These are phyloP conservation scores for Phrynocephalus forsythii DNA, from an alignment of 2,797 vertebrate species.

Conservation along the genomic window DNA sequence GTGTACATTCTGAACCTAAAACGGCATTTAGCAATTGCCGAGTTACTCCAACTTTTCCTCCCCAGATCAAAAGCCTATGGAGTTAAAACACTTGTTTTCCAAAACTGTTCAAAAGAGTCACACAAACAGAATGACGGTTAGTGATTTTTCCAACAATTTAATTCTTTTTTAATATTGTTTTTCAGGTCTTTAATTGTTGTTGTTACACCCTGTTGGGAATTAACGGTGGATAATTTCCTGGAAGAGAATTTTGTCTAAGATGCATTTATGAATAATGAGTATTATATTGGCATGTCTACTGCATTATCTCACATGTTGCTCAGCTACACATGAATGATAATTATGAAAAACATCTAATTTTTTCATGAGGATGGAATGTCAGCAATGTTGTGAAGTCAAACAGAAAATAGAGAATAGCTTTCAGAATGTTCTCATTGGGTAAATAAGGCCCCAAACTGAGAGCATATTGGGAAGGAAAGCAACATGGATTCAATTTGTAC, in stretches of 20 bases:
- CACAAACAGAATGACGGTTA: background rate
- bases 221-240: conserved; percentile 42
- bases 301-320: conserved; percentile 50
- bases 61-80: background rate
- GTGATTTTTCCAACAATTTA: conserved; percentile 27
- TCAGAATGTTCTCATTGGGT: conserved; percentile 5
- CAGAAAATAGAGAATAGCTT: conserved; percentile 6
- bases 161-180: background rate
- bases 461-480: background rate
- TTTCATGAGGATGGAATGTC: conserved; percentile 32
- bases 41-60: background rate
- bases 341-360: conserved; percentile 39
- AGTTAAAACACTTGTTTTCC: background rate
- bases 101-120: conserved; percentile 1
- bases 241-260: conserved; percentile 46
- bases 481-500: conserved; percentile 24
- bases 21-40: background rate
- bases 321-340: conserved; percentile 11
- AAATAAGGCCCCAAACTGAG: conserved; percentile 8
- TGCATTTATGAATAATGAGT: conserved; percentile 43
- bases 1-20: background rate
- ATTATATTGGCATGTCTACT: conserved; percentile 9
- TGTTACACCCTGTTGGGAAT: conserved; percentile 55
- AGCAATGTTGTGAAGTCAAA: background rate
- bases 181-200: conserved; percentile 1